Conservation (phyloP, 1,140 invertebrate species). For the Drosophila baimaii region DNA sequence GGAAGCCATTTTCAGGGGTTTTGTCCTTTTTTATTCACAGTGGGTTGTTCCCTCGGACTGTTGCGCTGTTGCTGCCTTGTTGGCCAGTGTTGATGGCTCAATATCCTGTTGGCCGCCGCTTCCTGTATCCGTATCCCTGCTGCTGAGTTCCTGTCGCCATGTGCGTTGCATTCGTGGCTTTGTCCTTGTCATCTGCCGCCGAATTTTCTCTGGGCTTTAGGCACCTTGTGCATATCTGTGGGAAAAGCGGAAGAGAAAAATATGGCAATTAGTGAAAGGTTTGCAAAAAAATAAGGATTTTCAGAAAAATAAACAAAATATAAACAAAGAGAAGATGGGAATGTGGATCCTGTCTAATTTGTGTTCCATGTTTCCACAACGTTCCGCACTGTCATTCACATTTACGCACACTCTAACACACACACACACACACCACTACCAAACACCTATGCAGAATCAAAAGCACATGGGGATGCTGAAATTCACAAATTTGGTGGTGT, state of each 20-base stretch:
- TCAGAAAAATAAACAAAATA: conserved; percentile 11
- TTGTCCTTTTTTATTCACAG: conserved; percentile 21
- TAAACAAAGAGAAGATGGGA: conserved; percentile 25
- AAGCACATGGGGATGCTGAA: conserved; percentile 55
- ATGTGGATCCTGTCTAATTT: conserved; percentile 27
- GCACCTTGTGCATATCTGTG: conserved; percentile 53
- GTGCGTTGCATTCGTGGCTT: conserved; percentile 31
- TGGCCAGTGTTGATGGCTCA: conserved; percentile 43
- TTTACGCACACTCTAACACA: conserved; percentile 29
- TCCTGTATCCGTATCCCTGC: conserved; percentile 38
- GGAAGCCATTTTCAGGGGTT: conserved; percentile 57
- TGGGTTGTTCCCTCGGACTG: conserved; percentile 8
- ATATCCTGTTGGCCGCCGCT: conserved; percentile 62
- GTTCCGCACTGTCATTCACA: conserved; percentile 60
- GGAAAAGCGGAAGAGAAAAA: conserved; percentile 32
- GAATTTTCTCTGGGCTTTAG: conserved; percentile 21
- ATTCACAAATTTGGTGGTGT: conserved; percentile 50
- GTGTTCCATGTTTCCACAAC: conserved; percentile 36
- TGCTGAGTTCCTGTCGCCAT: conserved; percentile 45
- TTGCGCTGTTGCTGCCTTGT: conserved; percentile 18
- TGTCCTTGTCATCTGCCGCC: conserved; percentile 54
- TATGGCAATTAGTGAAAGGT: conserved; percentile 25
- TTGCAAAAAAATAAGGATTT: neutral
- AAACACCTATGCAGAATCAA: conserved; percentile 9
- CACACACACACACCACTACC: conserved; percentile 10